These are phyloP conservation scores for Kradibia gibbosae DNA, from an alignment of 1,140 invertebrate species.

Conservation along the genomic window DNA sequence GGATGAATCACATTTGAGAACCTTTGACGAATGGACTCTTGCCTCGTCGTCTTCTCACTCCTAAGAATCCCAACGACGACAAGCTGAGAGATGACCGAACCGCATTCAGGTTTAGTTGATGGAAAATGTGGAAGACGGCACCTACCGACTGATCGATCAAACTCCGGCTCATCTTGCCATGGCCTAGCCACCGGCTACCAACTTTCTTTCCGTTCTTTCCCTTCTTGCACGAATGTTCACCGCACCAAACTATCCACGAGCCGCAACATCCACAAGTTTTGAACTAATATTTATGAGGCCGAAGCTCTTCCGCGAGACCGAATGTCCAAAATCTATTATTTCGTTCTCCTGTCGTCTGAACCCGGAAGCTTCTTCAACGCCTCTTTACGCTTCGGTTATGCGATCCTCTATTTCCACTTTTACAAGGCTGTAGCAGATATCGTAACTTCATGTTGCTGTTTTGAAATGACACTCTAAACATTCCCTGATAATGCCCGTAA, in stretches of 20 bases:
- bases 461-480: too few species aligned
- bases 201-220: constrained; percentile 15
- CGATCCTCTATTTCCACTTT: too few species aligned
- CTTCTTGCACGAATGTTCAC: not conserved
- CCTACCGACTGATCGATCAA: constrained; percentile 57
- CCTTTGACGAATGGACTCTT: too few species aligned
- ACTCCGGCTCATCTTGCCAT: constrained; percentile 67
- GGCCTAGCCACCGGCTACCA: constrained; percentile 68
- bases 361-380: too few species aligned
- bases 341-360: too few species aligned
- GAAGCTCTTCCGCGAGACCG: not conserved
- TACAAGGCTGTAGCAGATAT: too few species aligned
- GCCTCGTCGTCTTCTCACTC: not conserved
- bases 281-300: not conserved
- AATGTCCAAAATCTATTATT: not conserved
- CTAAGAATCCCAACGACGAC: not conserved
- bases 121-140: constrained; percentile 54
- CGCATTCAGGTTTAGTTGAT: not conserved
- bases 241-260: not conserved
- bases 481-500: too few species aligned
- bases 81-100: not conserved
- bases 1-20: too few species aligned
- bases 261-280: not conserved
- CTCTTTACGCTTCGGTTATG: too few species aligned
- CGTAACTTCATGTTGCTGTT: too few species aligned